Conservation (phyloP, 1,140 invertebrate species). For the Arion vulgaris region DNA sequence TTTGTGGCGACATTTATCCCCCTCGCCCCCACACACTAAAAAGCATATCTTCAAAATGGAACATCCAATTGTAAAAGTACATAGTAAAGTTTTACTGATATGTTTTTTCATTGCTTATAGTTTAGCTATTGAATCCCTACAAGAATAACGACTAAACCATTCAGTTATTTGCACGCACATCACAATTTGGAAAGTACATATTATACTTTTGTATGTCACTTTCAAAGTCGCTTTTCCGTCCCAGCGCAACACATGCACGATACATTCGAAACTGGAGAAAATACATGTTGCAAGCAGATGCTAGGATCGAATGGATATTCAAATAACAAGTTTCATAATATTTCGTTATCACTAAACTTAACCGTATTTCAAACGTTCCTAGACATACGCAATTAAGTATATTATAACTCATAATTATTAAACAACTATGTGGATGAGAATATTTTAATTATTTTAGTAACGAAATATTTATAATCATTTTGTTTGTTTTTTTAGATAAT, state of each 20-base stretch:
- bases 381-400: neutral
- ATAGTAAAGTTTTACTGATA: too few species aligned
- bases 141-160: neutral
- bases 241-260: neutral
- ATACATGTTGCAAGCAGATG: conserved; percentile 24
- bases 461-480: neutral
- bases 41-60: too few species aligned
- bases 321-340: neutral
- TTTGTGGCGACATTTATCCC: too few species aligned
- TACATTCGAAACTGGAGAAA: conserved; percentile 15
- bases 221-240: neutral
- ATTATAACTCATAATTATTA: neutral
- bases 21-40: too few species aligned
- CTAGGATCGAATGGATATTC: conserved; percentile 8
- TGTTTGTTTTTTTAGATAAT: neutral
- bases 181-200: neutral
- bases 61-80: too few species aligned
- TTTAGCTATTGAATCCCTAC: too few species aligned
- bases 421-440: neutral
- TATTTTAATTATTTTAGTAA: neutral
- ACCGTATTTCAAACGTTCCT: too few species aligned
- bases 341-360: too few species aligned
- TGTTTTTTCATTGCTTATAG: too few species aligned
- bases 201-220: neutral
- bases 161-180: neutral